Percentiles rank a stretch among this genome's conserved stretches.
Evolutionary conservation across 2,888 invertebrate species (phyloP).

Genomic region (Herminia tarsipennalis): DNA sequence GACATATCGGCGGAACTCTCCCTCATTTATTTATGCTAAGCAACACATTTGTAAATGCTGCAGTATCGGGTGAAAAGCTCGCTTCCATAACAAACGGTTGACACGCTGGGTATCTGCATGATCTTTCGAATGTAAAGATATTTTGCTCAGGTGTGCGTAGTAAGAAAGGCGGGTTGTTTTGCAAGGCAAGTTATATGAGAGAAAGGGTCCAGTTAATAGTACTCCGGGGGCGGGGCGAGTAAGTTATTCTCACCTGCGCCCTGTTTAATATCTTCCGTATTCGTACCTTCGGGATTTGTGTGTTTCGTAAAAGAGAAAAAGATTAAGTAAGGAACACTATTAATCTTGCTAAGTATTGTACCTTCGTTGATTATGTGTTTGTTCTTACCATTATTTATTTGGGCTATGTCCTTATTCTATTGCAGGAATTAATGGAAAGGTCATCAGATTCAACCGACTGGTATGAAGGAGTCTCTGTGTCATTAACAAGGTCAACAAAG

Average conservation of each 20-base stretch:
- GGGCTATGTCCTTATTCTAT: no score
- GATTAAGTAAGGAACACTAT: conserved; percentile 17
- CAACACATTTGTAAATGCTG: conserved; percentile 21
- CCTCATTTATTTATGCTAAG: conserved; percentile 33
- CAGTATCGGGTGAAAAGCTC: conserved; percentile 5
- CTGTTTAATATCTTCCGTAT: conserved; percentile 30
- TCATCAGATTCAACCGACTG: no score
- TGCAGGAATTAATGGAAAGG: no score
- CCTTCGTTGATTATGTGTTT: no score
- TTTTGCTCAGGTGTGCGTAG: conserved; percentile 17
- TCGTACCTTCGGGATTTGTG: conserved; percentile 18
- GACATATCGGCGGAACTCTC: conserved; percentile 29
- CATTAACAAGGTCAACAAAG: no score
- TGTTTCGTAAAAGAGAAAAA: conserved; percentile 9
- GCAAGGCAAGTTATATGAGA: conserved; percentile 26
- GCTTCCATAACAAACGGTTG: no score
- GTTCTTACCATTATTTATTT: no score
- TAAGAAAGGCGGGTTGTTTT: conserved; percentile 26
- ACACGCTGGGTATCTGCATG: no score
- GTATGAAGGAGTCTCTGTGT: no score
- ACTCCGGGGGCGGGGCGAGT: conserved; percentile 20
- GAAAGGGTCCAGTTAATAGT: conserved; percentile 32
- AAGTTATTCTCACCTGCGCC: conserved; percentile 39
- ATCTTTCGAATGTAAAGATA: conserved; percentile 1
- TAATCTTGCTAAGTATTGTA: conserved; percentile 13